A percentile compares a stretch with the other conserved stretches of the same genome.
These are phyloP conservation scores for Stramonita haemastoma DNA, from an alignment of 2,888 invertebrate species.

Conservation along the genomic window DNA sequence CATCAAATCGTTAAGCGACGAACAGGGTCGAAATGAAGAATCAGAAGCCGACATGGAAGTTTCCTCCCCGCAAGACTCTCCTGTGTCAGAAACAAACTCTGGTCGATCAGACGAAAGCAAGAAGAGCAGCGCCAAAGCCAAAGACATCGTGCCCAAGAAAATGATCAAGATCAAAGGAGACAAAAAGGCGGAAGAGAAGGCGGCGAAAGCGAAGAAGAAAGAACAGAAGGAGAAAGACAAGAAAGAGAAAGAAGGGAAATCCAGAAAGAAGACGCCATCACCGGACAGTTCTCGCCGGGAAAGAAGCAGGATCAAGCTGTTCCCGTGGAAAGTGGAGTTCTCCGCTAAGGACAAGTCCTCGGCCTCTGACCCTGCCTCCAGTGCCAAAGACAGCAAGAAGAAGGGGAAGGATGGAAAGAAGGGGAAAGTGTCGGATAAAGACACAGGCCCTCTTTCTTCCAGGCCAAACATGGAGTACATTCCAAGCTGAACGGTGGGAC, in stretches of 20 bases:
- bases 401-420: background rate
- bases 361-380: background rate
- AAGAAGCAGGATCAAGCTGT: conserved; percentile 1
- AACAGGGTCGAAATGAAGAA: background rate
- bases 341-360: background rate
- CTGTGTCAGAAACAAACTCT: background rate
- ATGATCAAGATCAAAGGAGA: conserved; percentile 32
- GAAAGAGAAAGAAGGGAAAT: background rate
- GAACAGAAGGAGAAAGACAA: conserved; percentile 25
- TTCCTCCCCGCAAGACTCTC: background rate
- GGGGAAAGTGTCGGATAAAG: background rate
- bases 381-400: background rate
- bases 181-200: conserved; percentile 31
- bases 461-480: background rate
- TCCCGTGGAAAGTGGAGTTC: conserved; percentile 22
- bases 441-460: background rate
- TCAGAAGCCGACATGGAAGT: background rate
- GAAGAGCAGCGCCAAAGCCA: background rate
- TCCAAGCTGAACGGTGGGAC: background rate
- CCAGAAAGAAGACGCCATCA: conserved; percentile 4
- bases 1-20: background rate
- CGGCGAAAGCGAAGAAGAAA: conserved; percentile 28
- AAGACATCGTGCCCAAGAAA: conserved; percentile 22
- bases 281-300: background rate
- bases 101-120: background rate